Evolutionary conservation across 2,113 vertebrate genomes (phyloP), one percentile per base, ranked within the genome.

Genomic region (Tachuris rubrigastra): DNA sequence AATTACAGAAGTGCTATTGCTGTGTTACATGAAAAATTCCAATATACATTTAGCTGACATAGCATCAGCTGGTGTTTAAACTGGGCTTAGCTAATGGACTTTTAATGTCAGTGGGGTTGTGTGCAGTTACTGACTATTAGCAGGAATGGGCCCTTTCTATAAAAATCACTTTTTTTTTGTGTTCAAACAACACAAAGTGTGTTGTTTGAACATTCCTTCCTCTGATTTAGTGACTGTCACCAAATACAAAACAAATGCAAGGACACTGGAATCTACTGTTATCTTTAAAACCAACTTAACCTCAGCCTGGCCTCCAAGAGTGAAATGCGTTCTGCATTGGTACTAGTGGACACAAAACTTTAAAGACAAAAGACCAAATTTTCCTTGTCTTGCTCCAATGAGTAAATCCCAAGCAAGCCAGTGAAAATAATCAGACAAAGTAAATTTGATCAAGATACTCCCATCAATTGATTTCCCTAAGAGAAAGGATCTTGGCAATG

Each of bases 21-120:
- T 95, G 86, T 92, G 95, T 93, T 97, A 97, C 96, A 96, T 96
- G 96, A 97, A 97, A 98, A 97, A 98, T 97, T 97, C 98, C 96
- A 97, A 94, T 62, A 84, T 97, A 97, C 97, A 97, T 97, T 97
- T 98, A 98, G 98, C 98, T 98, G 98, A 98, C 98, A 98, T 96
- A 94, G 97, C 98, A 98, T 98, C 98, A 98, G 98, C 98, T 97
- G 97, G 97, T 98, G 98, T 98, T 98, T 98, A 98, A 98, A 98
- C 98, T 97, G 96, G 98, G 97, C 97, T 98, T 98, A 98, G 98
- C 98, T 99, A 99, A 99, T 99, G 98, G 98, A 97, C 98, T 99
- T 98, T 98, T 98, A 99, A 99, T 98, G 98, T 98, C 98, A 98
- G 86, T 47, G 91, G 97, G 98, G 98, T 98, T 98, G 97, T 82